These are phyloP conservation scores for Hydraecia micacea DNA, from an alignment of 2,888 invertebrate species.

Conservation along the genomic window DNA sequence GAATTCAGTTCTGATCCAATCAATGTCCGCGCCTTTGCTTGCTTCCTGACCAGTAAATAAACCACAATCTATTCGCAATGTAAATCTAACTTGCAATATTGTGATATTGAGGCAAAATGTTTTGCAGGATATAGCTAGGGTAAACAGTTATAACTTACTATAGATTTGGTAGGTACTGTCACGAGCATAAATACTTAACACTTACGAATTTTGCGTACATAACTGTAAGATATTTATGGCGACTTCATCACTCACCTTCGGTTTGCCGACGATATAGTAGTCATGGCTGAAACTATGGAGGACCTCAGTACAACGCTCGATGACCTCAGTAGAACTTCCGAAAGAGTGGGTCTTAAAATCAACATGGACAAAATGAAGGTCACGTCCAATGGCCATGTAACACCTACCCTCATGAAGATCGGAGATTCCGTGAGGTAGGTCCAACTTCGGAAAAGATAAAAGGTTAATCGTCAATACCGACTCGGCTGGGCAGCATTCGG, in stretches of 20 bases:
- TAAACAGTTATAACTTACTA: not conserved
- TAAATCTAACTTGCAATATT: conserved; percentile 29
- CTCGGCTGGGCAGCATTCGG: too few relatives aligned
- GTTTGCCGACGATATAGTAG: too few relatives aligned
- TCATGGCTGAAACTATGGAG: too few relatives aligned
- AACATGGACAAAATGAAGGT: not conserved
- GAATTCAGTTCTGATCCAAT: conserved; percentile 51
- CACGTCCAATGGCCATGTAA: too few relatives aligned
- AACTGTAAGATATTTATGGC: not conserved
- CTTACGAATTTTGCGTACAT: not conserved
- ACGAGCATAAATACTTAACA: not conserved
- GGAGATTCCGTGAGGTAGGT: too few relatives aligned
- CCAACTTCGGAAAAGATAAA: too few relatives aligned
- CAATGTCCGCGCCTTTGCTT: conserved; percentile 41
- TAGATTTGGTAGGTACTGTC: not conserved
- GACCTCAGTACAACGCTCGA: too few relatives aligned
- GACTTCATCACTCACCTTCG: not conserved
- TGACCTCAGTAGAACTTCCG: not conserved
- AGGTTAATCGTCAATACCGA: too few relatives aligned
- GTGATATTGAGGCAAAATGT: conserved; percentile 4
- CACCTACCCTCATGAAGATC: too few relatives aligned
- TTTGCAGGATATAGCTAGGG: not conserved
- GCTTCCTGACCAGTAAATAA: conserved; percentile 47
- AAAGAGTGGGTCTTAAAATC: not conserved
- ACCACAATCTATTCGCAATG: conserved; percentile 31